Evolutionary conservation across 1,140 invertebrate genomes (phyloP), one percentile per base, ranked within the genome.

Genomic region (Tetragnatha versicolor): DNA sequence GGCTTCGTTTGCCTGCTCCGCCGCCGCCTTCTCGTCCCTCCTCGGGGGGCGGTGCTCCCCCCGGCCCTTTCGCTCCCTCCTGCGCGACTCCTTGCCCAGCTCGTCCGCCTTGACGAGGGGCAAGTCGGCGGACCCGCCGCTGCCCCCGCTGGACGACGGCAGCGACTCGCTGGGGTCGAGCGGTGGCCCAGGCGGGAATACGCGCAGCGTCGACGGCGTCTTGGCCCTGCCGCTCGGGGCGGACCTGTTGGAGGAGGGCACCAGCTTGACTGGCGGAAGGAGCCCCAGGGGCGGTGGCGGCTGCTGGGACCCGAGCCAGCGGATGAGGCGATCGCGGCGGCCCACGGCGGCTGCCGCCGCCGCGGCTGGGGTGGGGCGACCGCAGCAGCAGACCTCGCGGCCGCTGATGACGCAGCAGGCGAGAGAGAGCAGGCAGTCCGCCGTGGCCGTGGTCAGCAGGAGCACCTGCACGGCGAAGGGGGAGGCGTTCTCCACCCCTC

Each of bases 401-500:
- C 76, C 76, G n/a, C 76, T 79, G 14, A 79, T 79, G 14, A 79
- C 76, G 17, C 76, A 79, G 25, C 76, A 79, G 12, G 76, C 76
- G 3, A 79, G 25, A 2, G 76, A 79, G 4, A 79, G 35, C 20
- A 79, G 51, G 20, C 76, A 49, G 42, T 79, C 76, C 9, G 61
- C 76, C 0, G 76, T 79, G 5, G 76, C 76, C 27, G 76, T 79
- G 3, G 76, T 49, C 29, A 79, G 27, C 5, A 79, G 53, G 5
- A 79, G 17, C 29, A 79, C n/a, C 31, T 79, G 76, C 4, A 79
- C 76, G 12, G 49, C 65, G 33, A 79, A 79, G 12, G 76, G 76
- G 0, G 76, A 79, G 0, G 76, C 76, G 14, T 79, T 79, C 10
- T 66, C 61, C 3, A 79, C 65, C 2, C 76, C 76, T 7, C 55